These are phyloP conservation scores for Cebus imitator DNA, from an alignment of 2,113 vertebrate species.

Conservation along the genomic window DNA sequence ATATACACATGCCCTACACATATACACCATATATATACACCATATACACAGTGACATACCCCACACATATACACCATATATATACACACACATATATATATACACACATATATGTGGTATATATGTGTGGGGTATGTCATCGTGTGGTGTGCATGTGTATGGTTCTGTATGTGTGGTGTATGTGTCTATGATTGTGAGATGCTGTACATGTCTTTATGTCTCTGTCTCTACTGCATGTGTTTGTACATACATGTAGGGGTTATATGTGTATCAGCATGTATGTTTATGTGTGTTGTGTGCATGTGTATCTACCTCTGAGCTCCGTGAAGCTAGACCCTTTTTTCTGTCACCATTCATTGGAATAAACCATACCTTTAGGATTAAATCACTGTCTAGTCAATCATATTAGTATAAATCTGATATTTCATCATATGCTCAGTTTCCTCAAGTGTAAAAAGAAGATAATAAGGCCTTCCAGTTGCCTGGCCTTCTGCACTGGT, in stretches of 20 bases:
- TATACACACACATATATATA: too few species aligned
- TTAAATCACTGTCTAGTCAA: neutral
- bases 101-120: too few species aligned
- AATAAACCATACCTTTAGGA: neutral
- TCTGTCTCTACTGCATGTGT: neutral
- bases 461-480: too few species aligned
- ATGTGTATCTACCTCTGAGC: neutral
- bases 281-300: neutral
- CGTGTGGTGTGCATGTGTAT: neutral
- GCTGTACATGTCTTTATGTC: neutral
- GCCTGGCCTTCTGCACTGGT: too few species aligned
- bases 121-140: neutral
- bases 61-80: too few species aligned
- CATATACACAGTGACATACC: too few species aligned
- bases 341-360: neutral
- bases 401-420: neutral
- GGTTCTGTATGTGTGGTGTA: neutral
- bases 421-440: too few species aligned
- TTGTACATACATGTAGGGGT: neutral
- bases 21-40: too few species aligned
- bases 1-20: too few species aligned
- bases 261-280: neutral
- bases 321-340: neutral
- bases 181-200: neutral
- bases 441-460: too few species aligned